Evolutionary conservation across 2,888 invertebrate species (phyloP), one percentile per base, ranked within the genome.

Genomic region (Pharmacophagus antenor): DNA sequence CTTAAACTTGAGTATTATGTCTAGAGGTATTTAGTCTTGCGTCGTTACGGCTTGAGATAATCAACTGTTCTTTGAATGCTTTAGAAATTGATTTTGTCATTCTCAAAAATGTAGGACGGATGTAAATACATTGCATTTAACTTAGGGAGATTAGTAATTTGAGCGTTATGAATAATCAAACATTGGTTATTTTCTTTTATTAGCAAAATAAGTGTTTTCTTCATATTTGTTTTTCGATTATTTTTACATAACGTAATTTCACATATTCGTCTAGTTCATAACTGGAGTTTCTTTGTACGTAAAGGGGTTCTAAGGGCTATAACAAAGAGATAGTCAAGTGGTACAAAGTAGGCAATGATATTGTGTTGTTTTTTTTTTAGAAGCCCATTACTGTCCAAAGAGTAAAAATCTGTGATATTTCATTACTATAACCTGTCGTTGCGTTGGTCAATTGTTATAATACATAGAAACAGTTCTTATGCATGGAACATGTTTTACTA

Each of bases 331-430:
- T 75, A 66, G 77, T 83, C 80, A 77, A 83, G 80, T 82, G 85
- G 84, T 85, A 88, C 85, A 85, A 84, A 84, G 77, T 75, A 77
- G 75, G 77, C 79, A 78, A 75, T 78, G 77, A 66, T 54, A 68
- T 70, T 72, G 71, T 79, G 76, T 79, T 75, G 64, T 72, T 73
- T 37, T 37, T 15, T 58, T 18, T 51, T 80, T 77, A 78, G 80
- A 82, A 75, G 79, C 91, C 91, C 91, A 78, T 88, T 88, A 84
- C 86, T 82, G 88, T 91, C 90, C 91, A 91, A 91, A 91, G 91
- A 91, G 77, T 80, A 85, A 89, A 84, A 85, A 87, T 88, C 91
- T 91, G 91, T 91, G 91, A 91, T 91, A 91, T 89, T 85, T 84
- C 87, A 89, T 85, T 82, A 87, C 82, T 86, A 80, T 84, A 86